Percentiles rank a stretch among this genome's conserved stretches.
These are phyloP conservation scores for Cryptoblepharus egeriae DNA, from an alignment of 2,797 vertebrate species.

Conservation along the genomic window DNA sequence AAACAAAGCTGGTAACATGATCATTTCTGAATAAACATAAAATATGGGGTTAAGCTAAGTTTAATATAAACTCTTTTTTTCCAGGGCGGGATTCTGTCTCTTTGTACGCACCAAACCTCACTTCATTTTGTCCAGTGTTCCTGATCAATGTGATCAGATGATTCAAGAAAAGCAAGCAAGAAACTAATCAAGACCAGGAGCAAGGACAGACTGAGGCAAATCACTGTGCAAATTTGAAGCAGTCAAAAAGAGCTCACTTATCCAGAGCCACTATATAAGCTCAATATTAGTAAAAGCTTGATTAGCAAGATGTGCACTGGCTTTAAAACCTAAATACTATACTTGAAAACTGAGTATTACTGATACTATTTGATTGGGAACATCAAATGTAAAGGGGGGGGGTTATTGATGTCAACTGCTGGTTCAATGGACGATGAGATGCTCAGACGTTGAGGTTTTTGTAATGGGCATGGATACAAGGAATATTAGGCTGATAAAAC, in stretches of 20 bases:
- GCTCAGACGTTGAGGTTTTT: background rate
- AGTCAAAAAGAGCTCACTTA: constrained; percentile 41
- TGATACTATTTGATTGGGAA: constrained; percentile 49
- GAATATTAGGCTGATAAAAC: accelerated
- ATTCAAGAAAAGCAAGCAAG: constrained; percentile 58
- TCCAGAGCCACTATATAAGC: constrained; percentile 38
- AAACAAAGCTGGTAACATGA: background rate
- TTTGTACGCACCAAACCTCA: constrained; percentile 63
- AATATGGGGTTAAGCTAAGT: background rate
- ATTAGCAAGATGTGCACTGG: constrained; percentile 24
- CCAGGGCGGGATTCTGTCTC: constrained; percentile 65
- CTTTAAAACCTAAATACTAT: constrained; percentile 28
- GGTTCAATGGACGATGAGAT: constrained; percentile 13
- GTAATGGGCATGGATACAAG: background rate
- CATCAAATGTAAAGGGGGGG: constrained; percentile 3
- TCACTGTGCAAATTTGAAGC: constrained; percentile 58
- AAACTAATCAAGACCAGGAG: constrained; percentile 51
- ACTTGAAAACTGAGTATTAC: constrained; percentile 41
- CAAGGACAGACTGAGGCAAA: constrained; percentile 63
- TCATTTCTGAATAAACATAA: background rate
- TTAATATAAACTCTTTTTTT: background rate
- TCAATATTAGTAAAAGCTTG: constrained; percentile 43
- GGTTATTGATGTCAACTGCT: constrained; percentile 31
- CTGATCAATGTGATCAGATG: constrained; percentile 80
- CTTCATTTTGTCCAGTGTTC: constrained; percentile 65